Evolutionary conservation across 2,888 invertebrate genomes (phyloP).

Genomic region (Strigamia transsilvanica): DNA sequence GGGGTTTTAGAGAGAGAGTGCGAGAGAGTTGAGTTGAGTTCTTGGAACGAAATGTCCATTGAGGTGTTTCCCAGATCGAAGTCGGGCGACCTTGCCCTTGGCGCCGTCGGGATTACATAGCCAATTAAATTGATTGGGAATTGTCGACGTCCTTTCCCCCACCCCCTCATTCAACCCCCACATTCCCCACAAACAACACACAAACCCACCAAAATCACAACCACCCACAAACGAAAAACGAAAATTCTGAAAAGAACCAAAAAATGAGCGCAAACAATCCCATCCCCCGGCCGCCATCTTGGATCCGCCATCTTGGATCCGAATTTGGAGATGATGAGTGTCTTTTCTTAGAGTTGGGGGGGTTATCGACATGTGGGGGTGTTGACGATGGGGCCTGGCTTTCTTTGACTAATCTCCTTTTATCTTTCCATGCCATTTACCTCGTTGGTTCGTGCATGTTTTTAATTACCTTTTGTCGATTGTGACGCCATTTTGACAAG

Average conservation of each 20-base stretch:
- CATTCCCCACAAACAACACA: not conserved
- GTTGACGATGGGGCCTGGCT: slow-evolving; percentile 1
- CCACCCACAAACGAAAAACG: too few species aligned
- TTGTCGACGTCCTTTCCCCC: not conserved
- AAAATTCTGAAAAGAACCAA: too few species aligned
- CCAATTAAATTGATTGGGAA: slow-evolving; percentile 53
- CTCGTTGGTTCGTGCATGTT: slow-evolving; percentile 31
- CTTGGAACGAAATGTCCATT: slow-evolving; percentile 43
- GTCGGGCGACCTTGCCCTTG: slow-evolving; percentile 39
- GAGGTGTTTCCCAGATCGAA: slow-evolving; percentile 49
- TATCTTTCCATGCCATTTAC: slow-evolving; percentile 54
- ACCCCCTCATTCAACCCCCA: not conserved
- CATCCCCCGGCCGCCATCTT: too few species aligned
- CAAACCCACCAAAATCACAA: not conserved
- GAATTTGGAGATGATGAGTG: not conserved
- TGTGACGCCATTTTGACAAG: slow-evolving; percentile 48
- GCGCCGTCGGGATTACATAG: slow-evolving; percentile 36
- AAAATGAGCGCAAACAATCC: too few species aligned
- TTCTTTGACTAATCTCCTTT: not conserved
- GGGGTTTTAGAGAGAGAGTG: too few species aligned
- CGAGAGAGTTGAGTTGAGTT: not conserved
- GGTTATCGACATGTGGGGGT: slow-evolving; percentile 26
- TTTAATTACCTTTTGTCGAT: slow-evolving; percentile 51
- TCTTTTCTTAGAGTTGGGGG: not conserved
- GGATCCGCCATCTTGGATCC: not conserved